phyloP scores from a whole-genome alignment of 1,140 invertebrate genomes.

The Holcopasites calliopsidis region DNA sequence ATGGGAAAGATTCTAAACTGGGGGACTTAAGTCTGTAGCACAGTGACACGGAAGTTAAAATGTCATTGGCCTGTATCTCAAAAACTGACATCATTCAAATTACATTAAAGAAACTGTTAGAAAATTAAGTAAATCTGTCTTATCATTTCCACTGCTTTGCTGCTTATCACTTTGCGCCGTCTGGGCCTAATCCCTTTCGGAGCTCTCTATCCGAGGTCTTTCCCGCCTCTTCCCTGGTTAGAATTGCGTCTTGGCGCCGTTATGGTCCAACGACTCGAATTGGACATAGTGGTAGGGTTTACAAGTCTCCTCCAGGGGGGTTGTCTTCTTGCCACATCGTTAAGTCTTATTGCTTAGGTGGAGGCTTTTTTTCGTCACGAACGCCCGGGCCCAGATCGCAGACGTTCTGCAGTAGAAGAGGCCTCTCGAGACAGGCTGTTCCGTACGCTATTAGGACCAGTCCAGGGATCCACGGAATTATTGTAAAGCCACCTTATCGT shows the following conservation, averaged over 20 bases:
- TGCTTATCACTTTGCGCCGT: background rate
- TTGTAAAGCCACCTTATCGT: conserved; percentile 39
- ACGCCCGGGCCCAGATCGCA: conserved; percentile 38
- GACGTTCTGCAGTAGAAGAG: conserved; percentile 37
- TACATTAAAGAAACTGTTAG: no score
- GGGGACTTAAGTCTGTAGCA: background rate
- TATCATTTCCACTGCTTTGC: no score
- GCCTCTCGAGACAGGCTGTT: conserved; percentile 46
- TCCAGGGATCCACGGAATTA: conserved; percentile 40
- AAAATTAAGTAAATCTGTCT: no score
- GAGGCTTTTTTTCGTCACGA: conserved; percentile 28
- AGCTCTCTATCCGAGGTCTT: background rate
- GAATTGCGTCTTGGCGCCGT: conserved; percentile 1
- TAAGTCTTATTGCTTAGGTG: conserved; percentile 35
- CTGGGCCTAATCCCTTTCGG: background rate
- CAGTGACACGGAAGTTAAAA: no score
- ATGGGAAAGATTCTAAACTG: background rate
- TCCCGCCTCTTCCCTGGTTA: background rate
- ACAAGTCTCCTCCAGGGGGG: conserved; percentile 21
- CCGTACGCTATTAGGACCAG: conserved; percentile 44
- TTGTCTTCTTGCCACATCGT: conserved; percentile 41
- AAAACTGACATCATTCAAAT: no score
- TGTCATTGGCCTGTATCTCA: no score
- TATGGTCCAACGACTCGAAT: conserved; percentile 5
- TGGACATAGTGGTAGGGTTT: conserved; percentile 21